Percentiles rank a stretch among this genome's conserved stretches.
phyloP scores from a whole-genome alignment of 2,888 invertebrate species.

The Phymatocera aterrima region DNA sequence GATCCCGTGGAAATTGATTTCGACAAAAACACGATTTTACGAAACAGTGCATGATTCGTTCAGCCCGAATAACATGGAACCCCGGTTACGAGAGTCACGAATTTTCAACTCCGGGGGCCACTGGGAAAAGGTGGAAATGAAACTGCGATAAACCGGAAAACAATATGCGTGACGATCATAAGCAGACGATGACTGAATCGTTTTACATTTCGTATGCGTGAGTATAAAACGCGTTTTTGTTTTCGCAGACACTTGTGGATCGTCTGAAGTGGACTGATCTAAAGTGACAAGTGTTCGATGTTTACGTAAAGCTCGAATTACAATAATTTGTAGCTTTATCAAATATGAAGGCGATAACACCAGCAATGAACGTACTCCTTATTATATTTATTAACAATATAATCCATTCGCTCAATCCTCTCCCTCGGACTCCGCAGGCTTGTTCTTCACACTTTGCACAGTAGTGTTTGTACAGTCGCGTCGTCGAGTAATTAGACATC shows the following conservation, averaged over 20 bases:
- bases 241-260: not conserved
- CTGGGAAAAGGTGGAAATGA: too few relatives aligned
- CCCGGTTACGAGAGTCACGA: too few relatives aligned
- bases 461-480: slow-evolving; percentile 12
- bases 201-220: too few relatives aligned
- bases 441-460: slow-evolving; percentile 12
- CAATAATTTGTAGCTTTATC: not conserved
- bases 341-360: not conserved
- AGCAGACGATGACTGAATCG: too few relatives aligned
- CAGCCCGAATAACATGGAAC: too few relatives aligned
- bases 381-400: slow-evolving; percentile 21
- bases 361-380: not conserved
- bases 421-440: not conserved
- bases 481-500: not conserved
- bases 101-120: too few relatives aligned
- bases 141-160: too few relatives aligned
- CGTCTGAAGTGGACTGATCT: not conserved
- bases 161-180: too few relatives aligned
- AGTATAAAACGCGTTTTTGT: not conserved
- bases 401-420: slow-evolving; percentile 12
- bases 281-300: not conserved
- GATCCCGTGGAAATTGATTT: too few relatives aligned
- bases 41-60: too few relatives aligned
- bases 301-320: not conserved
- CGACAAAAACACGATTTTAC: too few relatives aligned